Evolutionary conservation across 2,113 vertebrate species (phyloP), one percentile per base, ranked within the genome.

Genomic region (Apeltes quadracus): DNA sequence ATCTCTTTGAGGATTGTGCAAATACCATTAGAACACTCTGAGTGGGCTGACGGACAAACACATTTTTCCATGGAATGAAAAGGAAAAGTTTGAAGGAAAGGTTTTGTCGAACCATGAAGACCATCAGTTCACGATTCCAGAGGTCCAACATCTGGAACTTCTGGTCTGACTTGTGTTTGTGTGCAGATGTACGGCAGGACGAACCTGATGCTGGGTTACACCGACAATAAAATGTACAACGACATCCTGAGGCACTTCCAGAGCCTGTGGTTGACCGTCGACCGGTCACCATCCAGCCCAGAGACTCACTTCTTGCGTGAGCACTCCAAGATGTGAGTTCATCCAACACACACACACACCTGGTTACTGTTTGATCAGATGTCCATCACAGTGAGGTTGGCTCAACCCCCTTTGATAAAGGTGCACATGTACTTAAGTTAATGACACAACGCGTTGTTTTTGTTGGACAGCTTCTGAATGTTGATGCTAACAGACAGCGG

Each of bases 241-340:
- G 0, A 0, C 3, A 1, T 84, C 1, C 54, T 85, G 59, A 84
- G 63, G 11, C 0, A 2, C 0, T 70, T 70, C 0, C 29, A 82
- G 0, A 86, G 84, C 53, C 44, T 34, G 54, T 78, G 70, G 81
- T 0, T 68, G 0, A 61, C 53, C 0, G 0, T 46, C 2, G 0
- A 0, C 1, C 0, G 0, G 1, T 59, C 61, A 1, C n/a, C 36
- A 2, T 57, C 32, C 32, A 10, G n/a, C 36, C 8, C 48, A 18
- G 5, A 7, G 7, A 18, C 50, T 0, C 1, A 23, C 2, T 7
- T 7, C 8, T 1, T 23, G 14, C 9, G 1, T 22, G 2, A 38
- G n/a, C 3, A 38, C 12, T 10, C 14, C 34, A 59, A 15, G 57
- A 15, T 59, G 57, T 61, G 57, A 61, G 57, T 61, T 15, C n/a